Evolutionary conservation across 1,140 invertebrate genomes (phyloP).

Genomic region (Drosophila sechellia): DNA sequence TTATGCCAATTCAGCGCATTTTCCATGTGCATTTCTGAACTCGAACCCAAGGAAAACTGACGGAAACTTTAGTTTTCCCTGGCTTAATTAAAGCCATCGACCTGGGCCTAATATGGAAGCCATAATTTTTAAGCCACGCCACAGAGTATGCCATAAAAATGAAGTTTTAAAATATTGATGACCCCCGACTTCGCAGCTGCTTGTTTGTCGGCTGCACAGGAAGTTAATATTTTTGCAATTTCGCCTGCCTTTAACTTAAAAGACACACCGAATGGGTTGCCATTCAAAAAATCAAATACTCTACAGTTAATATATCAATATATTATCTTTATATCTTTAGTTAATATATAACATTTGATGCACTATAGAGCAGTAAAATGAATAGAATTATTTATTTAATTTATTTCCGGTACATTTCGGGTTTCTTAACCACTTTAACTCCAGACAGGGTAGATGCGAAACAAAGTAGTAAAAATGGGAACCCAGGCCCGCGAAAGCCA

Average conservation of each 20-base stretch:
- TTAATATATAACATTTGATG: not conserved
- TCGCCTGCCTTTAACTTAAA: conserved; percentile 63
- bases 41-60: conserved; percentile 11
- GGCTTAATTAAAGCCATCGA: conserved; percentile 66
- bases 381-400: too few relatives aligned
- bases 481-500: conserved; percentile 4
- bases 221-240: conserved; percentile 75
- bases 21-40: conserved; percentile 33
- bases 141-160: conserved; percentile 42
- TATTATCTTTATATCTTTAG: not conserved
- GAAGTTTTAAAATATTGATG: conserved; percentile 52
- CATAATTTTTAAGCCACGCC: conserved; percentile 50
- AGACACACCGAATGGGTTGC: not conserved
- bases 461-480: conserved; percentile 28
- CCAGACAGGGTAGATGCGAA: conserved; percentile 5
- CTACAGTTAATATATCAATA: not conserved
- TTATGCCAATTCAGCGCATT: conserved; percentile 76
- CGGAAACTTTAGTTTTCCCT: conserved; percentile 32
- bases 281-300: not conserved
- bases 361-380: too few relatives aligned
- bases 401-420: not conserved
- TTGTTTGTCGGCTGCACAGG: conserved; percentile 23
- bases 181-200: conserved; percentile 5
- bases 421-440: not conserved
- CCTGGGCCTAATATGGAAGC: conserved; percentile 9